Evolutionary conservation across 64 coral and sea anemone genomes (phyloP).

Genomic region (Pocillopora verrucosa): DNA sequence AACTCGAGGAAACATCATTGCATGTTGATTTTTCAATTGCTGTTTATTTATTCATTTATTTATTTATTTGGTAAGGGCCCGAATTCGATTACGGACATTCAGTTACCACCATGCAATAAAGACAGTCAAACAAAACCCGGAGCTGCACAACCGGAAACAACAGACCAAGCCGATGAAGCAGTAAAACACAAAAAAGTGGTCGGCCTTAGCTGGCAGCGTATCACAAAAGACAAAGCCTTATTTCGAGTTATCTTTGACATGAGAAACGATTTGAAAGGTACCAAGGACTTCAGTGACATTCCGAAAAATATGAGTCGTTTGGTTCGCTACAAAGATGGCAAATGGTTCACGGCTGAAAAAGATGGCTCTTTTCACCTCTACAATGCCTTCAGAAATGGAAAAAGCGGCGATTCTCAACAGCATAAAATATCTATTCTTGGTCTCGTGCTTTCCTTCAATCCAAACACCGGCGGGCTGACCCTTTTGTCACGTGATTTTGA

Average conservation of each 20-base stretch:
- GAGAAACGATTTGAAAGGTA: constrained; percentile 10
- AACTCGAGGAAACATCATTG: not conserved
- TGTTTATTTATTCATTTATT: not conserved
- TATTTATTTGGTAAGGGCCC: not conserved
- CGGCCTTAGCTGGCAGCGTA: not conserved
- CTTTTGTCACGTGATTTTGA: not conserved
- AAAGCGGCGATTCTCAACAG: not conserved
- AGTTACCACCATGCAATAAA: not conserved
- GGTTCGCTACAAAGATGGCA: not conserved
- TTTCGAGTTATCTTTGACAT: constrained; percentile 32
- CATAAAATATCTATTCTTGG: constrained; percentile 36
- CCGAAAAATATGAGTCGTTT: constrained; percentile 12
- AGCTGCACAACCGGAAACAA: not conserved
- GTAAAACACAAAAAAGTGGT: not conserved
- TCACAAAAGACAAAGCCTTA: not conserved
- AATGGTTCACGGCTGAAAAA: constrained; percentile 19
- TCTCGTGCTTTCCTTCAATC: constrained; percentile 8
- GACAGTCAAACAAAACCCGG: no score
- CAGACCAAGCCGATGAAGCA: not conserved
- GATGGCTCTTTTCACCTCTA: constrained; percentile 53
- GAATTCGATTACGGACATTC: constrained; percentile 1
- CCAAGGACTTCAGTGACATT: not conserved
- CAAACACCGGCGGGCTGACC: not conserved
- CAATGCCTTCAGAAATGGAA: constrained; percentile 36
- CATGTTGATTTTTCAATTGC: not conserved